These are phyloP conservation scores for Chrosomus eos DNA, from an alignment of 2,797 vertebrate genomes.

Conservation along the genomic window DNA sequence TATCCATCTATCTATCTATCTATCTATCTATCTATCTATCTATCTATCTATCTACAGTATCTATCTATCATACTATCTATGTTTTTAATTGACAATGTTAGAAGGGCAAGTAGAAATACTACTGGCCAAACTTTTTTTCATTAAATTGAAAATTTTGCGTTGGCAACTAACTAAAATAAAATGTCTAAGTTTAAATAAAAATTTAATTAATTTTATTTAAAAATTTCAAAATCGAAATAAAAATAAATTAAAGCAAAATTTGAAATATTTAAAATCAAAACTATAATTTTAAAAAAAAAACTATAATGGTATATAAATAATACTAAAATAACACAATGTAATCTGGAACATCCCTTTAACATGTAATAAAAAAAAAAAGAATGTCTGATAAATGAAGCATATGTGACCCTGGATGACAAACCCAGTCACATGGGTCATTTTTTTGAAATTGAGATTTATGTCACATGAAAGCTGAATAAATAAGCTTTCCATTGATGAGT, in stretches of 20 bases:
- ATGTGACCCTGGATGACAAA: too few relatives aligned
- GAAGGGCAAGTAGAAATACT: not conserved
- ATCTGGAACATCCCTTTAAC: not conserved
- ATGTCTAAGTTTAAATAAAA: not conserved
- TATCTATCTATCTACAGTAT: not conserved
- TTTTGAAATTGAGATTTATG: too few relatives aligned
- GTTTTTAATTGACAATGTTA: not conserved
- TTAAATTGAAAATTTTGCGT: not conserved
- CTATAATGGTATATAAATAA: not conserved
- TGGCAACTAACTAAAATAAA: not conserved
- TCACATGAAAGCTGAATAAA: too few relatives aligned
- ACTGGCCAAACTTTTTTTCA: not conserved
- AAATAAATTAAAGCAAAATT: not conserved
- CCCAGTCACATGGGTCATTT: too few relatives aligned
- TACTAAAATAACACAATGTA: not conserved
- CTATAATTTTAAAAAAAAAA: not conserved
- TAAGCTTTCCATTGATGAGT: too few relatives aligned
- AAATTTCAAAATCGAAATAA: not conserved
- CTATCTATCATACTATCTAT: fast-evolving
- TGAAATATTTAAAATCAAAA: not conserved
- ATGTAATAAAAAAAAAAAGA: not conserved
- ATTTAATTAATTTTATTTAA: too few relatives aligned
- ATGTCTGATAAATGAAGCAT: not conserved
- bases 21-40: too few relatives aligned
- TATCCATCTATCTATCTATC: too few relatives aligned